Percentiles rank a stretch among this genome's conserved stretches.
These are phyloP conservation scores for Stenoptilia bipunctidactyla DNA, from an alignment of 2,888 invertebrate species.

Conservation along the genomic window DNA sequence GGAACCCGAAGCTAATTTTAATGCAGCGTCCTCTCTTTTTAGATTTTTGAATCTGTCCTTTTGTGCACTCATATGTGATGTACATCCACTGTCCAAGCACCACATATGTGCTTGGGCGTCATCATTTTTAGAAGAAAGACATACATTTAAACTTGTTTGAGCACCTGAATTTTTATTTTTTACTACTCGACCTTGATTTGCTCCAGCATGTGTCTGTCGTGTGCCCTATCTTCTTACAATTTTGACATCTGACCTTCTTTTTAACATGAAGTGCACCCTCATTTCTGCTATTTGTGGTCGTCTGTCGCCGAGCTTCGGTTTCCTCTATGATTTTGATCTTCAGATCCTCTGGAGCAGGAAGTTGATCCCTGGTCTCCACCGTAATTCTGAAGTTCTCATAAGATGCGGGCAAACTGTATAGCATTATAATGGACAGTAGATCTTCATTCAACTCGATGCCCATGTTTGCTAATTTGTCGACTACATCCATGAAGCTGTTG, in stretches of 20 bases:
- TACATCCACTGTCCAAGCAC: no score
- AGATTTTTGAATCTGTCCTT: no score
- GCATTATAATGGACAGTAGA: slow-evolving; percentile 24
- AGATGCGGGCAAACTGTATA: slow-evolving; percentile 25
- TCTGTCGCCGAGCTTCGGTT: slow-evolving; percentile 11
- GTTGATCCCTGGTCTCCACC: slow-evolving; percentile 27
- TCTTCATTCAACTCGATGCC: slow-evolving; percentile 24
- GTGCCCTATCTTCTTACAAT: slow-evolving; percentile 7
- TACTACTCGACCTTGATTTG: no score
- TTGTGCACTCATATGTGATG: no score
- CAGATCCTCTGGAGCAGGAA: slow-evolving; percentile 22
- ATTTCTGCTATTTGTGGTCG: neutral
- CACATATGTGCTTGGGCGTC: no score
- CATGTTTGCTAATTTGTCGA: slow-evolving; percentile 29
- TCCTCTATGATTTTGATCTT: slow-evolving; percentile 25
- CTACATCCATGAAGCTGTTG: slow-evolving; percentile 27
- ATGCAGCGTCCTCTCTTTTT: no score
- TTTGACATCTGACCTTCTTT: slow-evolving; percentile 1
- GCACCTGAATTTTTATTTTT: no score
- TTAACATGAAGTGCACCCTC: slow-evolving; percentile 4
- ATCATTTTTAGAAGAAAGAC: no score
- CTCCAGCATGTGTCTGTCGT: neutral
- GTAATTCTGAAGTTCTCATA: slow-evolving; percentile 30
- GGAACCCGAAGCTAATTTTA: no score
- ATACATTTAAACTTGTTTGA: no score